Percentiles rank a stretch among this genome's conserved stretches.
Evolutionary conservation across 2,888 invertebrate genomes (phyloP).

Genomic region (Drosophila acutilabella): DNA sequence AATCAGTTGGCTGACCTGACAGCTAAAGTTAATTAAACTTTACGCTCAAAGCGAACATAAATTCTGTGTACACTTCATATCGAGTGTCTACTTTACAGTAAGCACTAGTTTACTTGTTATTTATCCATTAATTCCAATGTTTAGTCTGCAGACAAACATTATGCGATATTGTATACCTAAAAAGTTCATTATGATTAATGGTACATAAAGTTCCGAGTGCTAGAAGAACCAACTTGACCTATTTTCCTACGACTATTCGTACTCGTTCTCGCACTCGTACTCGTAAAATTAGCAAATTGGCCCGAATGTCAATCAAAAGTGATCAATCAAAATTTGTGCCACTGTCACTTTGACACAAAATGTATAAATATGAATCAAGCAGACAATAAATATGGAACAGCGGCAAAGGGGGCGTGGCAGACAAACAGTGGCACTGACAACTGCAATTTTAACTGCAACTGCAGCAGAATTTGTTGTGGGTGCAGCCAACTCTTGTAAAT

Average conservation of each 20-base stretch:
- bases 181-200: constrained; percentile 68
- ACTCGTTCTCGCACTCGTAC: constrained; percentile 37
- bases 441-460: constrained; percentile 21
- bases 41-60: constrained; percentile 45
- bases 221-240: constrained; percentile 51
- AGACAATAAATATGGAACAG: constrained; percentile 37
- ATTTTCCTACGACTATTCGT: constrained; percentile 36
- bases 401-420: constrained; percentile 41
- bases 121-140: constrained; percentile 70
- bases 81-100: neutral
- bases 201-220: constrained; percentile 35
- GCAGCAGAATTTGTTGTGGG: constrained; percentile 43
- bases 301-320: constrained; percentile 77
- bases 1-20: constrained; percentile 74
- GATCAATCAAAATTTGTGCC: constrained; percentile 80
- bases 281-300: constrained; percentile 76
- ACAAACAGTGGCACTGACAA: constrained; percentile 9
- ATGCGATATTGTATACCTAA: constrained; percentile 37
- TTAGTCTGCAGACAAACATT: constrained; percentile 38
- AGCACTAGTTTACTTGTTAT: constrained; percentile 28
- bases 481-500: constrained; percentile 69
- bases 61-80: constrained; percentile 16
- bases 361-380: constrained; percentile 45
- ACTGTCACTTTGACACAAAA: constrained; percentile 68
- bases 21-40: constrained; percentile 75